Evolutionary conservation across 2,888 invertebrate genomes (phyloP), one percentile per base, ranked within the genome.

Genomic region (Julus scandinavius): DNA sequence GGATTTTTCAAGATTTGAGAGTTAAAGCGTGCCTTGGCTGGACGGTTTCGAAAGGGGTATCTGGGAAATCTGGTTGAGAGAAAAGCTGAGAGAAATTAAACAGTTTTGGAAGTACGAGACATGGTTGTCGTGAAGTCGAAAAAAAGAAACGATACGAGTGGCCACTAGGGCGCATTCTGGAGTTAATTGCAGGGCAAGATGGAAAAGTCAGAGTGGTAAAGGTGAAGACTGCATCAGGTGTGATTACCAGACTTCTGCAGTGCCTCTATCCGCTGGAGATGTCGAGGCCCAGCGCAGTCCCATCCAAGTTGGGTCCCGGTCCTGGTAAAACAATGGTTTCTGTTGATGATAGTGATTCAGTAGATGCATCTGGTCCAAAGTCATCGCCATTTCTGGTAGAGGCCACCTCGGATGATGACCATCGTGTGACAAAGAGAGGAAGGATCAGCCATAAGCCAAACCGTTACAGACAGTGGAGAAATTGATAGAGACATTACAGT

Each of bases 181-280:
- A 54, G 13, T 54, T 54, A 54, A 54, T 54, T 54, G 54, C 54
- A 0, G 54, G 54, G 4, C 9, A 54, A 6, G 54, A 54, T 54
- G 54, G 11, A 0, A 54, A 54, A 5, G 4, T 54, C 2, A 17
- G 11, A 54, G 54, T 54, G 9, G 54, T 5, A 7, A 54, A 54
- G 13, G 54, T 54, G 1, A 54, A 54, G 54, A 54, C 54, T 1
- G 9, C 54, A 0, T 0, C 9, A 54, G 54, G 54, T 13, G 13
- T 54, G 9, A 13, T 54, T 9, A 6, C 7, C 11, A 54, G 54
- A 1, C 54, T 5, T 2, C 2, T 45, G 45, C 45, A 45, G 45
- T 29, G 84, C 1, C 20, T 84, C 45, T 84, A 84, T 45, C 84
- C 84, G 5, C 9, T 84, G 84, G 84, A 84, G 17, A 45, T 84